Base-by-base conservation (phyloP, 2,797 vertebrate species). In the Fundulus diaphanus region DNA sequence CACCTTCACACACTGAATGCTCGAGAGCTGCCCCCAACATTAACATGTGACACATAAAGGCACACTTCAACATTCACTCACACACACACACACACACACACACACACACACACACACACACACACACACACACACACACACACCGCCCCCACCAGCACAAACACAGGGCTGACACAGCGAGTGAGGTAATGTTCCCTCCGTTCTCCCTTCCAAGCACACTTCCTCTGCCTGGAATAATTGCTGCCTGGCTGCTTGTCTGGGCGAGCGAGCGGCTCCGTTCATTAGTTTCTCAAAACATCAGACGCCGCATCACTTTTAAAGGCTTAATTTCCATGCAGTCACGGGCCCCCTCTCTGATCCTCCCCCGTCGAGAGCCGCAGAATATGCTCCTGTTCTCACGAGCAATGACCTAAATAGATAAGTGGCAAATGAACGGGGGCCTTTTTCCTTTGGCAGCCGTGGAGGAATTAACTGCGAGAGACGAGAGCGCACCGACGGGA, bases 381-480 rank as follows among this genome's bases (percentile, higher is more conserved):
- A 90, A 91, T 80, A 85, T 51, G 87, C 82, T 85, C 81, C 83
- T 72, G 61, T 86, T 91, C 86, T 87, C 56, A 24, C 79, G 90
- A 84, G 85, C 87, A 68, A 68, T 87, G 90, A 88, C 92, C 92
- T 80, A 94, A 91, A 94, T 92, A 93, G 90, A 93, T 93, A 92
- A 92, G 87, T 76, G 78, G 75, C 71, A 88, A 91, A 88, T 74
- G 78, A 93, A 86, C 65, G 37, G 69, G 75, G 72, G 49, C 81
- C 66, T 80, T 88, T 88, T 67, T 86, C 87, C 68, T 85, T 81
- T 46, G 78, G 72, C 78, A 82, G 71, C 40, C 20, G 29, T 12
- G 73, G 80, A 87, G 77, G 87, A 88, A 89, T 82, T 65, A 89
- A 73, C 20, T 29, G 74, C 81, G 72, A 29, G 76, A 67, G 82